These are phyloP conservation scores for Dolichopus griseipennis DNA, from an alignment of 2,888 invertebrate species.

Conservation along the genomic window DNA sequence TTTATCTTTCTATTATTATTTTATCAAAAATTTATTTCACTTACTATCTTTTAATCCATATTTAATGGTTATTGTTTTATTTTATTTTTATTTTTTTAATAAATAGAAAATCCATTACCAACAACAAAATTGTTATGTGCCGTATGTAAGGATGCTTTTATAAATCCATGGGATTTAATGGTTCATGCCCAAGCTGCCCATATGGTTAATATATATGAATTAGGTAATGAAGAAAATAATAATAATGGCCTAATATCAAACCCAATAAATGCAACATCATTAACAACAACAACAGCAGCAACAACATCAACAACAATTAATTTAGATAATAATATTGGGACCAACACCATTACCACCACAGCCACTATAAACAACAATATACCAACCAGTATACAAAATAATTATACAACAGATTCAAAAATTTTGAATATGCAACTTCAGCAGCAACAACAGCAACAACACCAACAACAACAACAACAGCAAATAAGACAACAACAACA, in stretches of 20 bases:
- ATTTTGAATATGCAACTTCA: conserved; percentile 9
- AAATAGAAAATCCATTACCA: conserved; percentile 36
- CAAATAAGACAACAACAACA: conserved; percentile 18
- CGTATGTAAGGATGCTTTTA: conserved; percentile 58
- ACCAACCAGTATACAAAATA: not conserved
- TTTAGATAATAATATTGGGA: conserved; percentile 12
- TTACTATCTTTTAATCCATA: not conserved
- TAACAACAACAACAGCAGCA: conserved; percentile 10
- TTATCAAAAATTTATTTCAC: not conserved
- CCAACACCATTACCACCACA: conserved; percentile 10
- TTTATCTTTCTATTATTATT: conserved; percentile 15
- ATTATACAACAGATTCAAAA: not conserved
- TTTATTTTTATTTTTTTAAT: not conserved
- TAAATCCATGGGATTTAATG: conserved; percentile 61
- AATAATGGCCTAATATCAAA: conserved; percentile 20
- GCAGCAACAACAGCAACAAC: conserved; percentile 21
- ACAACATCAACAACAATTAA: conserved; percentile 5
- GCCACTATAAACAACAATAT: not conserved
- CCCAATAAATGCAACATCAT: conserved; percentile 14
- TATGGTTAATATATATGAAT: conserved; percentile 61
- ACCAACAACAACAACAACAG: conserved; percentile 23
- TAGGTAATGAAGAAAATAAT: conserved; percentile 43
- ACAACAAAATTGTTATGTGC: conserved; percentile 52
- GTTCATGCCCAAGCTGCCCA: conserved; percentile 61
- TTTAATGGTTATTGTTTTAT: not conserved